Percentiles rank a stretch among this genome's conserved stretches.
phyloP scores from a whole-genome alignment of 2,888 invertebrate species.

The Hedya salicella region DNA sequence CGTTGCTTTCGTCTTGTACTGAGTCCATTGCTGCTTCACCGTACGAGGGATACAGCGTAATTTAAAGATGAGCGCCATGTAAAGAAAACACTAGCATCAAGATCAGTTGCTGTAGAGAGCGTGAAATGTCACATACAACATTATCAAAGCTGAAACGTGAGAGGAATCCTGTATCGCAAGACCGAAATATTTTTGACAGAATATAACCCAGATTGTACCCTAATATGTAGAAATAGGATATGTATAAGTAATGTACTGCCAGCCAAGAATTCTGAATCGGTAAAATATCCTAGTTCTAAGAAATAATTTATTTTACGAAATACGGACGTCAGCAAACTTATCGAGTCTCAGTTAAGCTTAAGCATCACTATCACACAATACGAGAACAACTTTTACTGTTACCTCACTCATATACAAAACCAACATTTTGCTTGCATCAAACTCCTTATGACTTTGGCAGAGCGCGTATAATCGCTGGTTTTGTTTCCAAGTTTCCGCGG shows the following conservation, averaged over 20 bases:
- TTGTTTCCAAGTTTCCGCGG: not conserved
- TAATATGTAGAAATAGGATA: not conserved
- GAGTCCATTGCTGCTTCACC: constrained; percentile 35
- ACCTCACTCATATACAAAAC: not conserved
- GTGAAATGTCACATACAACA: no score
- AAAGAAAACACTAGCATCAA: no score
- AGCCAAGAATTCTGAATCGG: no score
- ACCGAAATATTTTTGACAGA: no score
- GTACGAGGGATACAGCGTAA: not conserved
- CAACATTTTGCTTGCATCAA: not conserved
- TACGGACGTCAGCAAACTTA: not conserved
- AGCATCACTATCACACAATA: not conserved
- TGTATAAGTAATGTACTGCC: no score
- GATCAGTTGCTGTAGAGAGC: no score
- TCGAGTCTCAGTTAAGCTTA: not conserved
- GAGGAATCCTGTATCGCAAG: no score
- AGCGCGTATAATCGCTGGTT: not conserved
- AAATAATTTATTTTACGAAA: not conserved
- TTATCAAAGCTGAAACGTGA: no score
- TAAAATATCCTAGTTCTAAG: no score
- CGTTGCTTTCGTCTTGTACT: constrained; percentile 9
- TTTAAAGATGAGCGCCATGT: no score
- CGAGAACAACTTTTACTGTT: not conserved
- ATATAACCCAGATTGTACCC: no score
- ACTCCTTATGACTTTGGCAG: not conserved